Base-by-base conservation (phyloP, 2,113 vertebrate species). In the Pachypanchax playfairii region DNA sequence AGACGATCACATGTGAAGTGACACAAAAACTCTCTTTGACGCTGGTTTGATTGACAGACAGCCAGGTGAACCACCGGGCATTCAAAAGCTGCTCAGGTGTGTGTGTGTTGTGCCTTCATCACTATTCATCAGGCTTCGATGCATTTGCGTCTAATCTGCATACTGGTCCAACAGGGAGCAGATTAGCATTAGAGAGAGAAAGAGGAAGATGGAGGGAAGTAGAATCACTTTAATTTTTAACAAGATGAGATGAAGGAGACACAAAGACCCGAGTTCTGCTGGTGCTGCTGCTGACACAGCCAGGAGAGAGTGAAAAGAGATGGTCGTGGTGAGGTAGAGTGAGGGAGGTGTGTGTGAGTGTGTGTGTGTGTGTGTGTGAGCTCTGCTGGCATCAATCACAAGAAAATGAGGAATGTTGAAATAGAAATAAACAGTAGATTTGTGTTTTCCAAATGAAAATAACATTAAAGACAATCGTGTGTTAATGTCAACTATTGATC, bases 401-500 rank as follows among this genome's bases (percentile, higher is more conserved):
- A 31, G 49, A 65, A 47, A 68, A 60, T 49, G 64, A 80, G 68
- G 49, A 58, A 46, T 55, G 56, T 65, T 54, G 73, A 84, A 76
- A 66, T 68, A 73, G 65, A 79, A 70, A 73, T 82, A 85, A 82
- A 87, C 70, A 77, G 70, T 6, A 58, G 44, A 73, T 85, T 65
- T 73, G 57, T 85, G 86, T 83, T 85, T 84, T 80, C 51, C 72
- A 87, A 80, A 86, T 88, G 74, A 90, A 90, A 91, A 85, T 80
- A 91, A 90, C 87, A 91, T 93, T 90, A 93, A 93, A 91, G 86
- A 88, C 75, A 87, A 91, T 90, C 89, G 78, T 62, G 90, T 91
- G 92, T 94, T 93, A 92, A 93, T 93, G 93, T 93, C 89, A 88
- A 88, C 91, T 93, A 95, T 95, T 94, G 94, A 95, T 94, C 93